phyloP scores from a whole-genome alignment of 2,888 invertebrate species.

The Elysia crispata region DNA sequence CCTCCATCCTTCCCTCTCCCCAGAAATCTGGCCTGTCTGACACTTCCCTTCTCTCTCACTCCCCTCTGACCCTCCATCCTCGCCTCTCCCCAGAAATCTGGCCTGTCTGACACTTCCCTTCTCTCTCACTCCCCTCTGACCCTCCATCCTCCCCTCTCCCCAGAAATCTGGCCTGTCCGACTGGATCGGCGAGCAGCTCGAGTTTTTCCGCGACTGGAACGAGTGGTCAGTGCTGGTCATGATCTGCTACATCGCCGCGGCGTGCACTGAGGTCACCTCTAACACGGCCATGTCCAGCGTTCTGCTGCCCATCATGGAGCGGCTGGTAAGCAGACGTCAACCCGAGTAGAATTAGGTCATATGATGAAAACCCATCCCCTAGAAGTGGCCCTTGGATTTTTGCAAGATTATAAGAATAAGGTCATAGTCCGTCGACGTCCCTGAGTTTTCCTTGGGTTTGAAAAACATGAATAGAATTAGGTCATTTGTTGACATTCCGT shows the following conservation, averaged over 20 bases:
- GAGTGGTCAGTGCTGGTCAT: constrained; percentile 46
- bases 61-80: not conserved
- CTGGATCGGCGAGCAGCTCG: constrained; percentile 49
- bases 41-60: no score
- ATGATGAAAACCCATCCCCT: no score
- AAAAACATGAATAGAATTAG: no score
- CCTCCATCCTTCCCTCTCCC: constrained; percentile 1
- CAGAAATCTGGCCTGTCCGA: constrained; percentile 39
- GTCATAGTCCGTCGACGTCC: no score
- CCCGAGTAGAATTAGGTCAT: not conserved
- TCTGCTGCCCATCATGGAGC: constrained; percentile 48
- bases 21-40: constrained; percentile 39
- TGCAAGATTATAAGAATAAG: no score
- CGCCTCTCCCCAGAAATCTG: constrained; percentile 23
- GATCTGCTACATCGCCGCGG: constrained; percentile 46
- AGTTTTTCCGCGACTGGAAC: constrained; percentile 43
- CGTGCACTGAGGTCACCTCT: constrained; percentile 46
- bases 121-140: not conserved
- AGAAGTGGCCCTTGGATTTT: no score
- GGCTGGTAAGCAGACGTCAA: constrained; percentile 35
- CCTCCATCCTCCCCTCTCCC: constrained; percentile 1
- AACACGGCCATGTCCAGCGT: constrained; percentile 48
- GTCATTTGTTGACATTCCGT: no score
- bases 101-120: constrained; percentile 20
- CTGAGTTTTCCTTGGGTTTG: no score